Evolutionary conservation across 2,888 invertebrate species (phyloP), one percentile per base, ranked within the genome.

Genomic region (Diogma glabrata): DNA sequence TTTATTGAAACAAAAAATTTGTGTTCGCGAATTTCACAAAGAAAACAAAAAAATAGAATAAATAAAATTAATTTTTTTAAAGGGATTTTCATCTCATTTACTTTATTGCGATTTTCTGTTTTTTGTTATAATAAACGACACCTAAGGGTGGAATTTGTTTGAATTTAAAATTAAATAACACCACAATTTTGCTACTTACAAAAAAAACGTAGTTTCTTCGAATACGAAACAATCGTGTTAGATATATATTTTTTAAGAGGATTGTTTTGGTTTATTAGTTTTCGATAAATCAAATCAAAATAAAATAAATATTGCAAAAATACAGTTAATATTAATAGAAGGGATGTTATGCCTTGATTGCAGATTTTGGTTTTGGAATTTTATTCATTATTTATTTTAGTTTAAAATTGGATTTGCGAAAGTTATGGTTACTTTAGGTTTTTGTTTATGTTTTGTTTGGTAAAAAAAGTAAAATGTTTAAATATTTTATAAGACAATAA

Each of bases 241-340:
- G n/a, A n/a, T n/a, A n/a, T n/a, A n/a, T n/a, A n/a, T n/a, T 43
- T 43, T 43, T 43, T 43, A 43, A 43, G 23, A 22, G 43, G 43
- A 43, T 43, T 43, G 43, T 46, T 46, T 22, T 24, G 46, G 46
- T 46, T 46, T 46, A 46, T 46, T 46, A 46, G 46, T 46, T 46
- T 14, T 16, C 46, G 46, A 46, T 46, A 46, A 46, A 46, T 46
- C 46, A 46, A 46, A 46, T 46, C 23, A 46, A 46, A 46, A 46
- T 46, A 46, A 46, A 46, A 46, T 24, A 46, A 46, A 46, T 46
- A 46, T 46, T 46, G 24, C 24, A 46, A 46, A 45, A n/a, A 40
- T 16, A 38, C 19, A 10, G 6, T n/a, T 12, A 33, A 4, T 33
- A 38, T 38, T 12, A 12, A 40, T 19, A 19, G 10, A 43, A 43